A percentile compares a stretch with the other conserved stretches of the same genome.
phyloP scores from a whole-genome alignment of 2,888 invertebrate species.

The Dasypogon diadema region DNA sequence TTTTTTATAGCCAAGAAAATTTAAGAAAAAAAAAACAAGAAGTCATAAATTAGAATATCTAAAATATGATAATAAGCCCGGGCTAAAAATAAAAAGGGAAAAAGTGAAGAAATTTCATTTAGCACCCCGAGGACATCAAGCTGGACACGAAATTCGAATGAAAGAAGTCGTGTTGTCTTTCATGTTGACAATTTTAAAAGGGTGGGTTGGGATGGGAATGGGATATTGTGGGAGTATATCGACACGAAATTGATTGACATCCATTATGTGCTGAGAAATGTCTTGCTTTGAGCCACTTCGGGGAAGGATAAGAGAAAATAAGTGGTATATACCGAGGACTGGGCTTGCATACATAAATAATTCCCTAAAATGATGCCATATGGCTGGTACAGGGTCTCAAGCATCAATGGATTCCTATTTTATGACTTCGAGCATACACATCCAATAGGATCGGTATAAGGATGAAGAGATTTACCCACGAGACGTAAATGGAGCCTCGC shows the following conservation, averaged over 20 bases:
- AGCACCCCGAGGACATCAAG: not conserved
- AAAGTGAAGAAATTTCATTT: not conserved
- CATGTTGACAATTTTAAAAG: not conserved
- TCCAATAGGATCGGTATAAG: too few relatives aligned
- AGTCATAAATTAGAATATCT: conserved; percentile 19
- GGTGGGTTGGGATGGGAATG: not conserved
- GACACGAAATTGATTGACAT: conserved; percentile 42
- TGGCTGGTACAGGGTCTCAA: not conserved
- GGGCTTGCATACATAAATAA: conserved; percentile 34
- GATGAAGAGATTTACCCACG: too few relatives aligned
- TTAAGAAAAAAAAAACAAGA: conserved; percentile 1
- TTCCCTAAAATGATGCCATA: not conserved
- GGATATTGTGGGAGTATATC: not conserved
- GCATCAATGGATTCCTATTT: too few relatives aligned
- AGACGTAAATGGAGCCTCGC: too few relatives aligned
- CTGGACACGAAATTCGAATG: not conserved
- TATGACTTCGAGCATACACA: too few relatives aligned
- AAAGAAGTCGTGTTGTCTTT: not conserved
- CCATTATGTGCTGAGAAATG: not conserved
- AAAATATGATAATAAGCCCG: conserved; percentile 2
- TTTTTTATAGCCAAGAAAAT: not conserved
- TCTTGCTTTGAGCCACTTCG: conserved; percentile 28
- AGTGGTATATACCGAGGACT: conserved; percentile 3
- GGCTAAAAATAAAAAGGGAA: conserved; percentile 5
- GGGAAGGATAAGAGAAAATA: conserved; percentile 39